phyloP scores from a whole-genome alignment of 2,888 invertebrate species.

The Lissonota sp. region DNA sequence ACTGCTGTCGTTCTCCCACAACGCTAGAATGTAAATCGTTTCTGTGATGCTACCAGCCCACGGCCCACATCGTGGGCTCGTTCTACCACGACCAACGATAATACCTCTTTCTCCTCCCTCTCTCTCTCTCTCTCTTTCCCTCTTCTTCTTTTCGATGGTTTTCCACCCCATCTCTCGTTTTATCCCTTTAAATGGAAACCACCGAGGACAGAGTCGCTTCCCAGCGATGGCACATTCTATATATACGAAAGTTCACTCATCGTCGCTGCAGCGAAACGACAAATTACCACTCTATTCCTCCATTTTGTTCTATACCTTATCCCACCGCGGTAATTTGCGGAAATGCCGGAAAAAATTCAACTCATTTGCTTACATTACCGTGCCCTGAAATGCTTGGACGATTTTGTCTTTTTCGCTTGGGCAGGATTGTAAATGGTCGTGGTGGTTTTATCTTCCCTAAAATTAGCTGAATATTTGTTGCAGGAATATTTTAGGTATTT shows the following conservation, averaged over 20 bases:
- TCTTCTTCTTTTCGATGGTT: slow-evolving; percentile 62
- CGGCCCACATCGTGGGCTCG: slow-evolving; percentile 7
- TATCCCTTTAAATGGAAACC: slow-evolving; percentile 39
- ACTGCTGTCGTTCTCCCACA: slow-evolving; percentile 19
- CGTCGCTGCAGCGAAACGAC: not conserved
- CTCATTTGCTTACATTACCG: too few species aligned
- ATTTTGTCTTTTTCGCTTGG: too few species aligned
- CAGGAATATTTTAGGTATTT: too few species aligned
- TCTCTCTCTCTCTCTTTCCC: slow-evolving; percentile 47
- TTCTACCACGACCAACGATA: slow-evolving; percentile 26
- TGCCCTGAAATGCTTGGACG: too few species aligned
- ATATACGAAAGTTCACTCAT: slow-evolving; percentile 9
- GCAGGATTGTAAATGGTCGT: too few species aligned
- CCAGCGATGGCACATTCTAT: not conserved
- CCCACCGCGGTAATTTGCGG: too few species aligned
- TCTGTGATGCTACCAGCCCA: not conserved
- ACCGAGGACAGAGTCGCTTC: slow-evolving; percentile 9
- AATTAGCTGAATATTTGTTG: too few species aligned
- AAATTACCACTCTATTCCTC: slow-evolving; percentile 19
- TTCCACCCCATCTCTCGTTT: slow-evolving; percentile 41
- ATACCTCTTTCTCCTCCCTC: slow-evolving; percentile 23
- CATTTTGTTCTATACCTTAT: too few species aligned
- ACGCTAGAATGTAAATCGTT: slow-evolving; percentile 44
- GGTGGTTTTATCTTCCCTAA: too few species aligned
- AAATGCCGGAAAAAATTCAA: too few species aligned